phyloP scores from a whole-genome alignment of 2,797 vertebrate genomes.

The Leuciscus waleckii region DNA sequence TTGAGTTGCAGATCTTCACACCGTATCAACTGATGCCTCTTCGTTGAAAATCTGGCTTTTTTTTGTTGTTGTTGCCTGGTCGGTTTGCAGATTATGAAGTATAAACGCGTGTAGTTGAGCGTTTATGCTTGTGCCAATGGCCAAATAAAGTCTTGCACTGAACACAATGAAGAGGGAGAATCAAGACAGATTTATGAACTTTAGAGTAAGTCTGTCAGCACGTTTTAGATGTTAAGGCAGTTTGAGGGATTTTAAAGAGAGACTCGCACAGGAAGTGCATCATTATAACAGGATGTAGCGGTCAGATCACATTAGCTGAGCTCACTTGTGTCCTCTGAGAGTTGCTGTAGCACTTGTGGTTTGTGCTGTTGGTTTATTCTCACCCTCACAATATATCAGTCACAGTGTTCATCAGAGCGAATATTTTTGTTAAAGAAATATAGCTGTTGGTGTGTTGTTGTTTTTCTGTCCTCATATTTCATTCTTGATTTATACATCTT shows the following conservation, averaged over 20 bases:
- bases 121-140: constrained; percentile 1
- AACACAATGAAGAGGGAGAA: not conserved
- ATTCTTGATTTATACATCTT: not conserved
- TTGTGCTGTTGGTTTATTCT: not conserved
- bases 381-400: not conserved
- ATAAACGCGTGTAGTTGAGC: not conserved
- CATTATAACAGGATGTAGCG: constrained; percentile 24
- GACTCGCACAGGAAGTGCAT: constrained; percentile 31
- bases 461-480: not conserved
- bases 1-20: not conserved
- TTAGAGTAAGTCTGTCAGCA: not conserved
- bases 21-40: not conserved
- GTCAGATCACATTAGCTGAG: not conserved
- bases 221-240: not conserved
- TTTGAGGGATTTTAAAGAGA: constrained; percentile 3
- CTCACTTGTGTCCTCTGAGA: constrained; percentile 5
- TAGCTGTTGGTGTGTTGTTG: not conserved
- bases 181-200: not conserved
- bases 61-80: not conserved
- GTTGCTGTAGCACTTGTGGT: not conserved
- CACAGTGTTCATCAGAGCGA: not conserved
- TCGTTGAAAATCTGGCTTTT: not conserved
- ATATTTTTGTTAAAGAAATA: not conserved
- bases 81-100: not conserved
- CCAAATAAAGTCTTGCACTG: constrained; percentile 30